Evolutionary conservation across 2,888 invertebrate genomes (phyloP), one percentile per base, ranked within the genome.

Genomic region (Hirudinaria manillensis): DNA sequence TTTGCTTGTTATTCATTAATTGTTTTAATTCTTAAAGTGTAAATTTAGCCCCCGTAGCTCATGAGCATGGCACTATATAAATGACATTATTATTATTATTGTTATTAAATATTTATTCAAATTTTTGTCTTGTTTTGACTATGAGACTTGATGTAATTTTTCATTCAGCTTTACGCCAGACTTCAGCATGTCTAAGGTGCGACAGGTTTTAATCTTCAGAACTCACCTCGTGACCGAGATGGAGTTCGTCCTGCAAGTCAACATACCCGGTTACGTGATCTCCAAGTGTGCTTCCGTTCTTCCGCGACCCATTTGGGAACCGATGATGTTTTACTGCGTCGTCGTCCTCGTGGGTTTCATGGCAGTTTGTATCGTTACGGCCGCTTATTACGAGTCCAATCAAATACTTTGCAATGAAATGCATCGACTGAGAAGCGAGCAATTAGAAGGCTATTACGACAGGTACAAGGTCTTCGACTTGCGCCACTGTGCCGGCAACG

Each of bases 301-400:
- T 72, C 89, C 89, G 1, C 88, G 93, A 65, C 94, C 93, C 0
- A 84, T 85, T 1, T 94, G 92, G 92, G 93, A 93, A 83, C 86
- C 87, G 6, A 85, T 88, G 29, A 86, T 93, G 72, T 91, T 91
- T 82, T 91, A 86, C 79, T 82, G 83, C 74, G 83, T 85, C 75
- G 82, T 87, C 65, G 83, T 82, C 73, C 78, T 83, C 65, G 83
- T 84, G 82, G 85, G 87, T 73, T 87, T 89, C 78, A 86, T 90
- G 80, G 87, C 92, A 79, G 83, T 90, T 80, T 88, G 90, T 80
- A 89, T 91, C 38, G 82, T 91, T 76, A 88, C 90, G 51, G 89
- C 90, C 53, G 89, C 91, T 0, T 88, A 90, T 79, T 87, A 91
- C 65, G 92, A 93, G 81, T 90, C 91, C 0, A 90, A 91, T 80